Conservation (phyloP, 2,888 invertebrate species). For the Lordiphosa fenestrarum region DNA sequence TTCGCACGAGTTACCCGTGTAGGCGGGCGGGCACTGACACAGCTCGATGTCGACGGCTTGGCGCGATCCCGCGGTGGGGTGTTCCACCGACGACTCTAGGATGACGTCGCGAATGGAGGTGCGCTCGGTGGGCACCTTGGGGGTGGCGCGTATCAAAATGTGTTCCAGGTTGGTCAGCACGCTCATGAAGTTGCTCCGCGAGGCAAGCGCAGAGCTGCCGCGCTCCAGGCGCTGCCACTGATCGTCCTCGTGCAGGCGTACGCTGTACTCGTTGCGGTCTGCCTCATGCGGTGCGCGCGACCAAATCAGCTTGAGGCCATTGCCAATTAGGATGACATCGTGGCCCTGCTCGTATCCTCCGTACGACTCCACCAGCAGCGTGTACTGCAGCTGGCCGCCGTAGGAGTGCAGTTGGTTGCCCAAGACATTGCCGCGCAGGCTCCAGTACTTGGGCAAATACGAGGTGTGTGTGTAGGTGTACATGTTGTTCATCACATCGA, state of each 20-base stretch:
- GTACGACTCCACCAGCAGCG: slow-evolving; percentile 85
- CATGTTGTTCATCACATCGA: slow-evolving; percentile 83
- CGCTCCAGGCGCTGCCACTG: slow-evolving; percentile 85
- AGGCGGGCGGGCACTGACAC: slow-evolving; percentile 91
- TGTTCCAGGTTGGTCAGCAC: slow-evolving; percentile 91
- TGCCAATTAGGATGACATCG: slow-evolving; percentile 91
- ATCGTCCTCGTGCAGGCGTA: slow-evolving; percentile 84
- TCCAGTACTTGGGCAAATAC: slow-evolving; percentile 86
- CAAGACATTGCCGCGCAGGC: slow-evolving; percentile 85
- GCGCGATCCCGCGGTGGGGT: slow-evolving; percentile 82
- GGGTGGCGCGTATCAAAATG: slow-evolving; percentile 91
- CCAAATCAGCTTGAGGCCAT: slow-evolving; percentile 89
- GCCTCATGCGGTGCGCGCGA: slow-evolving; percentile 69
- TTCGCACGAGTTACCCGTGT: slow-evolving; percentile 92
- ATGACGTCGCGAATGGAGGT: slow-evolving; percentile 88
- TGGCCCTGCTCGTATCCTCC: slow-evolving; percentile 84
- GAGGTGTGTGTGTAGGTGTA: slow-evolving; percentile 83
- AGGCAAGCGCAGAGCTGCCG: slow-evolving; percentile 83
- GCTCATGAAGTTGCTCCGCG: slow-evolving; percentile 91
- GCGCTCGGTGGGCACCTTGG: slow-evolving; percentile 82
- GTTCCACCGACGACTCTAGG: slow-evolving; percentile 87
- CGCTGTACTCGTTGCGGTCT: slow-evolving; percentile 79
- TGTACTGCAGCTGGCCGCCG: slow-evolving; percentile 89
- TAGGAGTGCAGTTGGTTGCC: slow-evolving; percentile 92
- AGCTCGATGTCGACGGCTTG: slow-evolving; percentile 90